A percentile compares a stretch with the other conserved stretches of the same genome.
Evolutionary conservation across 2,888 invertebrate genomes (phyloP).

Genomic region (Zele albiditarsus): DNA sequence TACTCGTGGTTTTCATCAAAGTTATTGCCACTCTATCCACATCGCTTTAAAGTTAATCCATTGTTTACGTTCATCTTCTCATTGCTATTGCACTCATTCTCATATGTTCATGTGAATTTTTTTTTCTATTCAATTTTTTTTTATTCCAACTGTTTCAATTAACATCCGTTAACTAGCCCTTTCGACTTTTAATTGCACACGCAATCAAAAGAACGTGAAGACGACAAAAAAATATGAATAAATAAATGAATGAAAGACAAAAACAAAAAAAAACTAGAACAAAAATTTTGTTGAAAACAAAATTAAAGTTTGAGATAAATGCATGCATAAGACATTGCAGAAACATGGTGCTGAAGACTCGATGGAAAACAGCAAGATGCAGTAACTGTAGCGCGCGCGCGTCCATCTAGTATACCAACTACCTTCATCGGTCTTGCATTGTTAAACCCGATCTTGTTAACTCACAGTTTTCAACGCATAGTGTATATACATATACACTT

Average conservation of each 20-base stretch:
- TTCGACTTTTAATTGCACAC: neutral
- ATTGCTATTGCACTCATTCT: slow-evolving; percentile 18
- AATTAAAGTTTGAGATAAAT: slow-evolving; percentile 1
- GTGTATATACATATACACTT: slow-evolving; percentile 2
- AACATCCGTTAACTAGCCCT: neutral
- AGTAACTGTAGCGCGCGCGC: neutral
- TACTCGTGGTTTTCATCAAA: slow-evolving; percentile 46
- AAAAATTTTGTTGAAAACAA: slow-evolving; percentile 2
- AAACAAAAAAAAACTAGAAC: neutral
- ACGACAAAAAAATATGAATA: neutral
- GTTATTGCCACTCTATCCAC: slow-evolving; percentile 33
- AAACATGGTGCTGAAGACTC: neutral
- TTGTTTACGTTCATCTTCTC: slow-evolving; percentile 19
- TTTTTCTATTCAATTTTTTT: neutral
- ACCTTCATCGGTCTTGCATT: slow-evolving; percentile 51
- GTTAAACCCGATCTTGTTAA: slow-evolving; percentile 55
- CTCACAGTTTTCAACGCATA: slow-evolving; percentile 44
- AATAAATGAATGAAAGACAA: neutral
- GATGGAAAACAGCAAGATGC: too few relatives aligned
- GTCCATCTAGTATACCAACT: neutral
- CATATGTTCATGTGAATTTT: neutral
- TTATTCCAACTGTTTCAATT: neutral
- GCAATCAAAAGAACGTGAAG: neutral
- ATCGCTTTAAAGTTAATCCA: slow-evolving; percentile 37
- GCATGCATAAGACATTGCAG: neutral